Conservation (phyloP, 2,888 invertebrate species). For the Nomada ruficornis region DNA sequence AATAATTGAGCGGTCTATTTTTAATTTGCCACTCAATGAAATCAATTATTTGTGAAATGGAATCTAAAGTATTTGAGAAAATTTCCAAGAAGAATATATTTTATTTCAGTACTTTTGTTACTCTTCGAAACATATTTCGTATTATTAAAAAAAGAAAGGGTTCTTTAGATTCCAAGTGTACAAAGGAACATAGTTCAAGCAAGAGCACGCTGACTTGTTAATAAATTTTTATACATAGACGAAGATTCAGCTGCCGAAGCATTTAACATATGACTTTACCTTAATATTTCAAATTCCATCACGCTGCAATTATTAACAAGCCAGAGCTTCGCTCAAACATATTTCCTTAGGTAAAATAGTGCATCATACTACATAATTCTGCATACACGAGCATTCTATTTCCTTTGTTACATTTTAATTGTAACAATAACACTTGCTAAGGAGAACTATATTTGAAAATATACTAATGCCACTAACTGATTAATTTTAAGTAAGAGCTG, state of each 20-base stretch:
- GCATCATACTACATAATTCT: background rate
- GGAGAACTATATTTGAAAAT: constrained; percentile 11
- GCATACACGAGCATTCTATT: background rate
- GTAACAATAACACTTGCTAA: constrained; percentile 12
- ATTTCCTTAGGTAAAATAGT: background rate
- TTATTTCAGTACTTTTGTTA: background rate
- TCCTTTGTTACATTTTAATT: background rate
- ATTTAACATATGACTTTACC: too few relatives aligned
- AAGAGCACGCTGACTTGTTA: too few relatives aligned
- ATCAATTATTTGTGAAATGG: background rate
- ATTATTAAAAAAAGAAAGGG: background rate
- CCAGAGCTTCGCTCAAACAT: too few relatives aligned
- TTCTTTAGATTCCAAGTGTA: background rate
- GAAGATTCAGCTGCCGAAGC: too few relatives aligned
- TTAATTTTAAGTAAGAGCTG: constrained; percentile 18
- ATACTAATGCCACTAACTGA: constrained; percentile 31
- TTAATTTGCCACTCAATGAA: background rate
- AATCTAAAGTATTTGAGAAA: background rate
- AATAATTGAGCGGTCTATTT: background rate
- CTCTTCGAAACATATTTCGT: background rate
- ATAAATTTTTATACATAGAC: too few relatives aligned
- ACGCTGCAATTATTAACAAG: too few relatives aligned
- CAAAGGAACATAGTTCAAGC: too few relatives aligned
- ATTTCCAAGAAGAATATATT: too few relatives aligned
- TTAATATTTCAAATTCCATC: too few relatives aligned